These are phyloP conservation scores for Metalampra italica DNA, from an alignment of 2,888 invertebrate genomes.

Conservation along the genomic window DNA sequence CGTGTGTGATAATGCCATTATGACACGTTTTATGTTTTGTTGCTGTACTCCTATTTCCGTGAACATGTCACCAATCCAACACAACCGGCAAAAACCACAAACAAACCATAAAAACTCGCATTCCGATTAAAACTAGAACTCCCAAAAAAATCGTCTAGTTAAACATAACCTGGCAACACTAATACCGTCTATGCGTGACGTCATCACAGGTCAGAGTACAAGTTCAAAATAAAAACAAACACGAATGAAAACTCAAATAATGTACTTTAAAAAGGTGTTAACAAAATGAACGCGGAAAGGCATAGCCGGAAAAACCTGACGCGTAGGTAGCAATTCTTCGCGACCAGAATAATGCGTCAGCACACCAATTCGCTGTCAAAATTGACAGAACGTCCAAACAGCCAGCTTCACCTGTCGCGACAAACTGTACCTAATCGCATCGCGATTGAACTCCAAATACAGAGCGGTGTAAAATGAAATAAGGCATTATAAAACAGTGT, in stretches of 20 bases:
- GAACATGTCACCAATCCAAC: neutral
- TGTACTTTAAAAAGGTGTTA: slow-evolving; percentile 22
- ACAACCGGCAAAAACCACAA: neutral
- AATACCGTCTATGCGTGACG: neutral
- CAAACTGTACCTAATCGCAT: slow-evolving; percentile 16
- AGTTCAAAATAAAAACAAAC: slow-evolving; percentile 23
- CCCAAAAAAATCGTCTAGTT: slow-evolving; percentile 11
- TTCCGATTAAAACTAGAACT: neutral
- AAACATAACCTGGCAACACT: neutral
- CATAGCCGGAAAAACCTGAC: slow-evolving; percentile 68
- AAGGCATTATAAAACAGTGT: slow-evolving; percentile 61
- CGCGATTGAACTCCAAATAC: slow-evolving; percentile 15
- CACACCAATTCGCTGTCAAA: slow-evolving; percentile 20
- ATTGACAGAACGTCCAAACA: slow-evolving; percentile 25
- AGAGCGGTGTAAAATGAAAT: slow-evolving; percentile 27
- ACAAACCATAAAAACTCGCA: neutral
- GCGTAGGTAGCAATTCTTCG: slow-evolving; percentile 55
- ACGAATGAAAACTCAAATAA: slow-evolving; percentile 22
- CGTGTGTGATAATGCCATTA: too few relatives aligned
- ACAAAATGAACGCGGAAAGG: slow-evolving; percentile 60
- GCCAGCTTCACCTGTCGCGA: neutral
- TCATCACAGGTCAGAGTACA: slow-evolving; percentile 8
- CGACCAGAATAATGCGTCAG: slow-evolving; percentile 50
- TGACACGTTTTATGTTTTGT: too few relatives aligned
- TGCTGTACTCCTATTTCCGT: too few relatives aligned